Evolutionary conservation across 2,888 invertebrate species (phyloP), one percentile per base, ranked within the genome.

Genomic region (Lysandra bellargus): DNA sequence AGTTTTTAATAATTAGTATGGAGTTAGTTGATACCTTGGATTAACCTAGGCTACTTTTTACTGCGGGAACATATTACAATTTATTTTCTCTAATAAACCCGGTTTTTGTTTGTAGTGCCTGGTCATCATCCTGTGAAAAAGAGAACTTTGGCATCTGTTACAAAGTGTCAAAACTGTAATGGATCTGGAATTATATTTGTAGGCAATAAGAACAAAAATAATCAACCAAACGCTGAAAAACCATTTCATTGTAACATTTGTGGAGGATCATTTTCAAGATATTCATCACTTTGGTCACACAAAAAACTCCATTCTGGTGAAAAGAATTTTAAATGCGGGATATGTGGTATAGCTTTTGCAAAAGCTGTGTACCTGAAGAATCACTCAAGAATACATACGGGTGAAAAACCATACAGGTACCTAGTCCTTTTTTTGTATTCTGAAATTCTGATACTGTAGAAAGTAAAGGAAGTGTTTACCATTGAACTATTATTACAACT

Each of bases 291-390:
- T 80, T 98, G 98, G 98, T 98, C 98, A 14, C 98, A 98, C 89
- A 98, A 98, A 91, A 97, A 98, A 86, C 94, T 98, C 83, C 98
- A 98, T 90, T 97, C 97, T 17, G 98, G 96, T 33, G 95, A 95
- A 86, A 98, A 98, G 90, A 98, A 98, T 87, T 98, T 98, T 91
- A 98, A 98, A 91, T 98, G 98, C 91, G 97, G 97, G 83, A 97
- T 98, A 81, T 98, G 98, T 90, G 98, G 98, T 23, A 95, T 98
- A 87, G 97, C 98, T 61, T 98, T 98, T 89, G 98, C 98, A 80
- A 98, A 98, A 90, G 98, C 98, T 80, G 98, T 98, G n/a, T 98
- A 98, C 92, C 94, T 98, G 83, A 98, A 98, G 89, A 98, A 98
- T 88, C 98, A 98, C 89, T 97, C 97, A 78, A 95, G 98, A 84